Conservation (phyloP, 2,797 vertebrate species). For the Diplodus sargus region DNA sequence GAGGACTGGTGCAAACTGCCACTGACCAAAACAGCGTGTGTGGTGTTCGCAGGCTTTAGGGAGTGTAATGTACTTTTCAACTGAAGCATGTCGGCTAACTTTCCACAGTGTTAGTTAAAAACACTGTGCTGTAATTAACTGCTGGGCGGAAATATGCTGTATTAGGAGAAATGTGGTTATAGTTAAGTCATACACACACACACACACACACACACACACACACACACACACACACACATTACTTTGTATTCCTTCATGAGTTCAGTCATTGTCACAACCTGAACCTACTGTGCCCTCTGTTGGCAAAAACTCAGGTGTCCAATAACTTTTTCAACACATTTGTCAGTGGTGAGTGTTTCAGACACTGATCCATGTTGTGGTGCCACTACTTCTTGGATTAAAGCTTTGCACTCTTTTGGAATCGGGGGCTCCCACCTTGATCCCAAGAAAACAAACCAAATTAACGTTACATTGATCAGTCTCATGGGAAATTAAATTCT, state of each 20-base stretch:
- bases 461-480: too few species aligned
- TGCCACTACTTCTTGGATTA: too few species aligned
- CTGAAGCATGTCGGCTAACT: not conserved
- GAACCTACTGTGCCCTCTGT: slow-evolving; percentile 59
- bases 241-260: not conserved
- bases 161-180: not conserved
- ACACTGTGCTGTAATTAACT: not conserved
- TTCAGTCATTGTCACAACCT: slow-evolving; percentile 10
- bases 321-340: not conserved
- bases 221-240: not conserved
- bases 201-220: not conserved
- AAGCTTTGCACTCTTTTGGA: too few species aligned
- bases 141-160: not conserved
- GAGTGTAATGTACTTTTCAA: not conserved
- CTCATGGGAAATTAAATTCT: too few species aligned
- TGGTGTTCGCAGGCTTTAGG: not conserved
- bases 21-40: not conserved
- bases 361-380: too few species aligned
- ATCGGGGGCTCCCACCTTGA: too few species aligned
- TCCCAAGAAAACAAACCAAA: too few species aligned
- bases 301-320: slow-evolving; percentile 23
- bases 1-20: not conserved
- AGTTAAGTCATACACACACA: not conserved
- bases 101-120: too few species aligned
- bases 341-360: too few species aligned